These are phyloP conservation scores for Merops nubicus DNA, from an alignment of 2,113 vertebrate genomes.

Conservation along the genomic window DNA sequence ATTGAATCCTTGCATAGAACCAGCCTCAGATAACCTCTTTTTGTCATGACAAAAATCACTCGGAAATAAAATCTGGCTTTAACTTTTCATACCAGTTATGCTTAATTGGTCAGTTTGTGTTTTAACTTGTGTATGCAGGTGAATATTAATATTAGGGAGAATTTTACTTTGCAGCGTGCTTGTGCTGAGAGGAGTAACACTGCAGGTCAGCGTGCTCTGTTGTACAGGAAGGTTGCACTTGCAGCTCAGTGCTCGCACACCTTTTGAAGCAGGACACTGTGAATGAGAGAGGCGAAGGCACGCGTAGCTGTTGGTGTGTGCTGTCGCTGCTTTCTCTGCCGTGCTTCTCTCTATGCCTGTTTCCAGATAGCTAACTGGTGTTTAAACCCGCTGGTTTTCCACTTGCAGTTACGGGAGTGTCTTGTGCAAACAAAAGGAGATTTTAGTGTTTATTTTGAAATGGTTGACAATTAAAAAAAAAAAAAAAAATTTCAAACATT, in stretches of 20 bases:
- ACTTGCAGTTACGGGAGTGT: neutral
- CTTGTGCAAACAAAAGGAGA: neutral
- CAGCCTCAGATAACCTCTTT: neutral
- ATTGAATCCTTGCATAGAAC: neutral
- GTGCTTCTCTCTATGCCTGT: neutral
- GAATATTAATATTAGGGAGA: neutral
- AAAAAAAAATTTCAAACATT: neutral
- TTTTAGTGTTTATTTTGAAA: neutral
- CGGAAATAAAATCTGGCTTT: neutral
- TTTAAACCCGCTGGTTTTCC: neutral
- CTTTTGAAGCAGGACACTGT: neutral
- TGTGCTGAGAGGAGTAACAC: neutral
- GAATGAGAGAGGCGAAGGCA: neutral
- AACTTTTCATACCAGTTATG: neutral
- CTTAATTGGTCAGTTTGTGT: neutral
- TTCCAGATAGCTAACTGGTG: neutral
- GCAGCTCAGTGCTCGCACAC: neutral
- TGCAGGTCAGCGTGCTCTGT: neutral
- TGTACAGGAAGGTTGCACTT: neutral
- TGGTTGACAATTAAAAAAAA: neutral
- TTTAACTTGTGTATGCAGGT: neutral
- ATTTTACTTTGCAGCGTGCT: neutral
- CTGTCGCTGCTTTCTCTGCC: neutral
- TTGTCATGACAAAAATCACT: neutral
- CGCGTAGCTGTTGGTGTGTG: neutral